Evolutionary conservation across 2,797 vertebrate species (phyloP).

Genomic region (Perodicticus potto): DNA sequence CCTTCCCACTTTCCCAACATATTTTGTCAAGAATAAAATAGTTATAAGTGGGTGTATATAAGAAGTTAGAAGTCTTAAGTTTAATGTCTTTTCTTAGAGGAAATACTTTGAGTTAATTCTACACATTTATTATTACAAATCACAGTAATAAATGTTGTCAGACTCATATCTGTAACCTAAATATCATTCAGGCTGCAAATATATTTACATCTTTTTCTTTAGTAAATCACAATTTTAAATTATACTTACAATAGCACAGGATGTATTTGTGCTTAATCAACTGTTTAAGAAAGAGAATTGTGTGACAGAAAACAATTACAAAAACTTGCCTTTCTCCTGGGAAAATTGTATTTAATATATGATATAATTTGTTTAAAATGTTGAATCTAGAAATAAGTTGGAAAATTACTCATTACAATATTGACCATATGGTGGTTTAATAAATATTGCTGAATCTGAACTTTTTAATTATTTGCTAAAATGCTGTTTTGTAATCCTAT

Average conservation of each 20-base stretch:
- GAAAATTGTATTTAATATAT: neutral
- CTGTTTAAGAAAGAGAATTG: neutral
- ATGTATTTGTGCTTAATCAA: neutral
- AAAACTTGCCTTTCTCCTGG: neutral
- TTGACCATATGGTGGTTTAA: neutral
- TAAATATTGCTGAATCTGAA: neutral
- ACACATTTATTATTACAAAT: neutral
- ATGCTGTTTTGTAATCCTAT: neutral
- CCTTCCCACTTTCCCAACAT: neutral
- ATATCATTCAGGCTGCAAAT: neutral
- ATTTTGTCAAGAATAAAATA: neutral
- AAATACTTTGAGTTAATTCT: conserved; percentile 14
- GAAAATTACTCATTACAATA: neutral
- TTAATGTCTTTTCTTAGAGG: neutral
- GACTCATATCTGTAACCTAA: neutral
- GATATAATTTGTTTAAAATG: neutral
- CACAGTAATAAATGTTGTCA: neutral
- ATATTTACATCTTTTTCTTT: neutral
- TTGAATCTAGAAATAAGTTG: neutral
- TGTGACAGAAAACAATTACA: neutral
- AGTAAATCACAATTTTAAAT: conserved; percentile 1
- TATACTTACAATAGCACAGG: neutral
- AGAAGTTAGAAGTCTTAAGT: neutral
- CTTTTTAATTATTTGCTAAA: neutral
- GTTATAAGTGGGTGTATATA: neutral